Base-by-base conservation (phyloP, 2,888 invertebrate species). In the Drosophila niveifrons region DNA sequence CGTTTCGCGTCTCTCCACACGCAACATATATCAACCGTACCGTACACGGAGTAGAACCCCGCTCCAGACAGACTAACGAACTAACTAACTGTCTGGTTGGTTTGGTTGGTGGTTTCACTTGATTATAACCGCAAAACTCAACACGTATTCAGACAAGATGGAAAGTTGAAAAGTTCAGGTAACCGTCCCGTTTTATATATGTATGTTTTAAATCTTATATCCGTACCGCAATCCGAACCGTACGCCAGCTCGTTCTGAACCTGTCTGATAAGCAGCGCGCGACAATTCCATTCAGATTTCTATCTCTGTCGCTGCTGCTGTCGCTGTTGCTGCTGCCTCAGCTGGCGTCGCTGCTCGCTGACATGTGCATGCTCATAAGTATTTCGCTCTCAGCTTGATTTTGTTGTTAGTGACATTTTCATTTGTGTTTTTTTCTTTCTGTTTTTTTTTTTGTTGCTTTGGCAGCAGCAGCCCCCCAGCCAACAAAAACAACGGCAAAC, bases 281-380 rank as follows among this genome's bases (percentile, higher is more conserved):
- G 87, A 86, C 89, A 87, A 71, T 83, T 69, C 66, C 87, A 83
- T 89, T 89, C 82, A 85, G 89, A 85, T 85, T 84, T 89, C 66
- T 87, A 81, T 89, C 87, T 18, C 58, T 11, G 66, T 10, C 48
- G 23, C 50, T 17, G 66, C 13, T 43, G 41, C 59, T 15, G 70
- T 44, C 51, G 43, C 66, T n/a, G 69, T 2, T n/a, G 50, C 2
- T 13, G 53, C 76, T 17, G 58, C 7, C 31, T 6, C 47, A 28
- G 69, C 17, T 36, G 41, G 53, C 50, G 41, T 17, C 29, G 4
- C 50, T 28, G 55, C 18, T 31, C n/a, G 7, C 41, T n/a, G 53
- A 23, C 51, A 72, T 75, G 75, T 78, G 75, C 78, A 78, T 73
- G 61, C 61, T 72, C 51, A 64, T 67, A 75, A 66, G 63, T 65